Conservation (phyloP, 2,888 invertebrate genomes). For the Leptothorax acervorum region DNA sequence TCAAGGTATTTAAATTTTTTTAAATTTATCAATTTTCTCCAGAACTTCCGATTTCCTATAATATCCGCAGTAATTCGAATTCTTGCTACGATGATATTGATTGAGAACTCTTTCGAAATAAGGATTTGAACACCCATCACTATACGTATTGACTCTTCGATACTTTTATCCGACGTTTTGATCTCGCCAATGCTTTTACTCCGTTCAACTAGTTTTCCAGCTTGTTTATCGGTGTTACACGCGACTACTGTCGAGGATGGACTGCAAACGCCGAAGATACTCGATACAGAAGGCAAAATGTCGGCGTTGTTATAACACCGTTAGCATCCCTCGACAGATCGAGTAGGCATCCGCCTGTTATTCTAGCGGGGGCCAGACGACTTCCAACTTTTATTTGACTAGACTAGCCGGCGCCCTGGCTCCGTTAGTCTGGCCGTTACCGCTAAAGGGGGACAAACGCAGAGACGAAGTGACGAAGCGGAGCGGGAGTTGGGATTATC, state of each 20-base stretch:
- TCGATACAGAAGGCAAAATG: not conserved
- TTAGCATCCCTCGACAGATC: not conserved
- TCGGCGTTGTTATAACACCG: not conserved
- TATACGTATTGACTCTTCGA: not conserved
- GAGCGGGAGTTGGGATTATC: constrained; percentile 36
- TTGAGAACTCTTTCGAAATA: not conserved
- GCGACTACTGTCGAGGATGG: not conserved
- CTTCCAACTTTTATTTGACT: constrained; percentile 82
- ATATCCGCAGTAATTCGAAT: not conserved
- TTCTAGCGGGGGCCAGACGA: constrained; percentile 60
- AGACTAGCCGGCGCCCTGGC: constrained; percentile 81
- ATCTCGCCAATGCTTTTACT: not conserved
- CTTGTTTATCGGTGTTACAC: not conserved
- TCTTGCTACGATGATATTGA: not conserved
- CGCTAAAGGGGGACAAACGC: constrained; percentile 38
- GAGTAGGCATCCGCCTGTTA: not conserved
- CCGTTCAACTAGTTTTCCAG: not conserved
- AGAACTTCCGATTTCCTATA: not conserved
- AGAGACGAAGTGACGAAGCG: constrained; percentile 39
- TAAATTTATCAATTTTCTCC: not conserved
- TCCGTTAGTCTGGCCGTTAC: constrained; percentile 74
- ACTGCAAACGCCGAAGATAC: not conserved
- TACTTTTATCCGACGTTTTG: constrained; percentile 1
- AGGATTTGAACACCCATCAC: not conserved
- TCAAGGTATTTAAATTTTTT: not conserved